These are phyloP conservation scores for Agapetus fuscipes DNA, from an alignment of 2,888 invertebrate genomes.

Conservation along the genomic window DNA sequence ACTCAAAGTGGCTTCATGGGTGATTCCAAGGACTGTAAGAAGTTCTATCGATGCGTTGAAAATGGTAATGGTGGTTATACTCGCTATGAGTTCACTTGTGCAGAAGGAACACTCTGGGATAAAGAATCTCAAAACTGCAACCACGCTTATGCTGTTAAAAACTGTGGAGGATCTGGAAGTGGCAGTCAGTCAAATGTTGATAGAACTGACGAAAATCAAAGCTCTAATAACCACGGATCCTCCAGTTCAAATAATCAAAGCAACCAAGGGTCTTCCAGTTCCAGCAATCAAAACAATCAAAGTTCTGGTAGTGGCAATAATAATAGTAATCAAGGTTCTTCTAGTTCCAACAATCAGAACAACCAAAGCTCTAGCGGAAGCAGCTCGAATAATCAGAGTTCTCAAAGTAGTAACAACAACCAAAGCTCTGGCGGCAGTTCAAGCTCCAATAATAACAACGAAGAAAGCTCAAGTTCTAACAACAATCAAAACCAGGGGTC, in stretches of 20 bases:
- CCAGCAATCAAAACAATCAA: slow-evolving; percentile 8
- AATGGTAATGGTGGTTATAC: slow-evolving; percentile 49
- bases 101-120: slow-evolving; percentile 61
- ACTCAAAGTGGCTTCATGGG: slow-evolving; percentile 60
- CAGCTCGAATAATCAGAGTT: slow-evolving; percentile 18
- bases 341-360: slow-evolving; percentile 6
- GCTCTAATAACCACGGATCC: neutral
- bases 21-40: slow-evolving; percentile 57
- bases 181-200: slow-evolving; percentile 2
- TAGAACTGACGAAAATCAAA: slow-evolving; percentile 1
- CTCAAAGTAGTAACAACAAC: slow-evolving; percentile 7
- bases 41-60: slow-evolving; percentile 68
- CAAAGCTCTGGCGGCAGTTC: slow-evolving; percentile 13
- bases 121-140: slow-evolving; percentile 51
- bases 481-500: slow-evolving; percentile 2
- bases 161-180: slow-evolving; percentile 26
- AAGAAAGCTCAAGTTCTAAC: slow-evolving; percentile 4
- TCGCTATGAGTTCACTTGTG: slow-evolving; percentile 62
- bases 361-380: slow-evolving; percentile 17
- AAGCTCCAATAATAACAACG: slow-evolving; percentile 23
- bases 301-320: slow-evolving; percentile 12
- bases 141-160: slow-evolving; percentile 52
- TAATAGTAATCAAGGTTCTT: neutral
- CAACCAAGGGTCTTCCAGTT: neutral
- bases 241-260: slow-evolving; percentile 1